Conservation (phyloP, 2,888 invertebrate species). For the Syrista parreyssii region DNA sequence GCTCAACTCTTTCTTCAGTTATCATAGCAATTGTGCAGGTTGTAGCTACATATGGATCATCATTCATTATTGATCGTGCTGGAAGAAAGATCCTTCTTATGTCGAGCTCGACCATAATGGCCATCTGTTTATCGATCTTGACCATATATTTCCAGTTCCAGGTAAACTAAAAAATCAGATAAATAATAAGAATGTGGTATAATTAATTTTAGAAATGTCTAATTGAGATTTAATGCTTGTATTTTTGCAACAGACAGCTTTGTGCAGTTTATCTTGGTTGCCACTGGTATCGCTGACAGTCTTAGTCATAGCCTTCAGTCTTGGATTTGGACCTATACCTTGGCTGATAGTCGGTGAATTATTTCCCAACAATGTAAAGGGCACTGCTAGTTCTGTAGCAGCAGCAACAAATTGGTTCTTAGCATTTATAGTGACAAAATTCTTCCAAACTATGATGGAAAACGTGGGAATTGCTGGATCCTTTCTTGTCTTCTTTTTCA, state of each 20-base stretch:
- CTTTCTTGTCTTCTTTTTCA: conserved; percentile 75
- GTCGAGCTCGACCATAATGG: conserved; percentile 79
- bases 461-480: conserved; percentile 72
- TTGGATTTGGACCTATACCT: conserved; percentile 79
- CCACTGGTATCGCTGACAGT: conserved; percentile 71
- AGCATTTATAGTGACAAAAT: conserved; percentile 74
- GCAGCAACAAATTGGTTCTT: conserved; percentile 77
- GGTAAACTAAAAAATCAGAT: conserved; percentile 22
- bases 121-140: conserved; percentile 70
- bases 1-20: conserved; percentile 67
- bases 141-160: conserved; percentile 66
- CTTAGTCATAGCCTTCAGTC: conserved; percentile 73
- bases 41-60: conserved; percentile 70
- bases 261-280: conserved; percentile 63
- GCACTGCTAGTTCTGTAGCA: conserved; percentile 75
- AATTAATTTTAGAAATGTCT: background rate
- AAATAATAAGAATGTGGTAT: background rate
- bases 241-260: conserved; percentile 17
- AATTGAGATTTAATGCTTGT: background rate
- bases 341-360: conserved; percentile 79
- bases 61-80: conserved; percentile 71
- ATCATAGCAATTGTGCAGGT: conserved; percentile 74
- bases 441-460: conserved; percentile 72
- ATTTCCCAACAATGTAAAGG: conserved; percentile 73
- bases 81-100: conserved; percentile 75